Evolutionary conservation across 2,113 vertebrate genomes (phyloP), one percentile per base, ranked within the genome.

Genomic region (Fregata magnificens): DNA sequence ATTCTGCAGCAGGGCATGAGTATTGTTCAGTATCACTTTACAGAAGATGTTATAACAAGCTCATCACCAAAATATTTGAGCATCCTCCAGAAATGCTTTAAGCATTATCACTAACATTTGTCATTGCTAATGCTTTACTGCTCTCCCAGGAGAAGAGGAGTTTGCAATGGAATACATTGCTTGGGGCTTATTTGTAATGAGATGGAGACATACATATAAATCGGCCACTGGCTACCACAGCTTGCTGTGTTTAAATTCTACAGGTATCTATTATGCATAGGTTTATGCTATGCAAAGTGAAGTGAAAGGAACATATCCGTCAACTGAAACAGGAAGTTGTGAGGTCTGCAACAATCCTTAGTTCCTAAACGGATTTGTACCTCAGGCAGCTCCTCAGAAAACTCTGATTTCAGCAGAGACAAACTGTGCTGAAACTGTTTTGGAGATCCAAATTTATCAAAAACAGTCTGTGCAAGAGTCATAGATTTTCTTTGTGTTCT

Each of bases 41-140:
- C 47, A 92, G 91, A 88, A 80, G 89, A 89, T 88, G 61, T 63
- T 94, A 58, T 92, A 96, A 88, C 71, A 80, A 92, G 91, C 93
- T 97, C 95, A 97, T 97, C 94, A 94, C 95, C 89, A 88, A 97
- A 96, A 95, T 86, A 92, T 95, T 62, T 94, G 89, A 97, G 93
- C 87, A 96, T 93, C 90, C 87, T 97, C 82, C 78, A 96, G 63
- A 58, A 95, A 85, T 3, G 38, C 85, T 93, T 95, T 92, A 93
- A 96, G 89, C 82, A 47, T 93, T 95, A 88, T 90, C 78, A 81
- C 66, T 80, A 94, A 72, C 45, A 36, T 96, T 95, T 96, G 89
- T 73, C 45, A 1, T 80, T 55, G 21, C 42, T 93, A 61, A 50
- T 77, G 66, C 32, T 93, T 84, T 80, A 72, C n/a, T 55, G 25